Evolutionary conservation across 2,797 vertebrate species (phyloP).

Genomic region (Strix occidentalis): DNA sequence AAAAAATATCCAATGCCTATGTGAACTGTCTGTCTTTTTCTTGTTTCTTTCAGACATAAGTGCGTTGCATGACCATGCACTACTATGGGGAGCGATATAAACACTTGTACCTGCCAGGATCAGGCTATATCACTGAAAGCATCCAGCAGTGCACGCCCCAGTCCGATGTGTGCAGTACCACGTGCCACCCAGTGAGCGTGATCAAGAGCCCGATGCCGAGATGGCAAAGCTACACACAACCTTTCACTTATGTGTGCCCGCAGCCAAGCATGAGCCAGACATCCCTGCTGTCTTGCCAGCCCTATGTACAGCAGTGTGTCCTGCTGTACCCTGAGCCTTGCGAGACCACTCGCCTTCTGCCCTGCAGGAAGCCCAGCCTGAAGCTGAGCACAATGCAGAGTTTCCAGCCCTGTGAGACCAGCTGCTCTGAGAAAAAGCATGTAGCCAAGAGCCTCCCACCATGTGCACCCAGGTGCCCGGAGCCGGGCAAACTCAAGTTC

Average conservation of each 20-base stretch:
- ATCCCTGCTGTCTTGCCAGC: background rate
- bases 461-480: background rate
- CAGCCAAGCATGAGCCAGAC: rapidly evolving
- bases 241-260: background rate
- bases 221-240: background rate
- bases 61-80: background rate
- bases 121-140: background rate
- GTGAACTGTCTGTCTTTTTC: background rate
- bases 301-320: background rate
- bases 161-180: background rate
- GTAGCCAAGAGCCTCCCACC: conserved; percentile 18
- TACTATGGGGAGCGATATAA: background rate
- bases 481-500: background rate
- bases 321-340: background rate
- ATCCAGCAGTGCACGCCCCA: background rate
- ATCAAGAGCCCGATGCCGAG: background rate
- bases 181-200: background rate
- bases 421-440: rapidly evolving
- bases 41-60: background rate
- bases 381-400: background rate
- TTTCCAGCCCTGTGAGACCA: background rate
- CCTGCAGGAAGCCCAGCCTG: background rate
- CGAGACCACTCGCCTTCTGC: background rate
- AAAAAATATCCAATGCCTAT: background rate
- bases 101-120: background rate